A percentile compares a stretch with the other conserved stretches of the same genome.
These are phyloP conservation scores for Nyctereutes procyonoides DNA, from an alignment of 2,113 vertebrate genomes.

Conservation along the genomic window DNA sequence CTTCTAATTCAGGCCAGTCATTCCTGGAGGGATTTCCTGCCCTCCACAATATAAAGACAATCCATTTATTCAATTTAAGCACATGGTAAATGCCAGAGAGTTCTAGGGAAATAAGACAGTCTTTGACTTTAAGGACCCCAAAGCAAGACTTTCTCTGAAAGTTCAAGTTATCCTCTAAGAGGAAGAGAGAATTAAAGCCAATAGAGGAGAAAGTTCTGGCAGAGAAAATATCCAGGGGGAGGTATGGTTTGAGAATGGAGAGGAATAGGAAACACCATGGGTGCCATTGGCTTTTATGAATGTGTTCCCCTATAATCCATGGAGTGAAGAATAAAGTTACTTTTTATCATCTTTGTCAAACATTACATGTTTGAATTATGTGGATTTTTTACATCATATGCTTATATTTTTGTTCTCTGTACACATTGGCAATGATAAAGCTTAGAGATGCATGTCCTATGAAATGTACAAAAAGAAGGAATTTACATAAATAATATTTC, in stretches of 20 bases:
- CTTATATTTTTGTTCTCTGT: slow-evolving; percentile 85
- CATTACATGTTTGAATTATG: background rate
- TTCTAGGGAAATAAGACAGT: background rate
- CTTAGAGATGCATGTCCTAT: slow-evolving; percentile 83
- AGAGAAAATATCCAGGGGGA: background rate
- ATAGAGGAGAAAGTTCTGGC: background rate
- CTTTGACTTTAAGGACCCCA: background rate
- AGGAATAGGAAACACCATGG: too few relatives aligned
- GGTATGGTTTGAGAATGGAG: background rate
- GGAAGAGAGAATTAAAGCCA: background rate
- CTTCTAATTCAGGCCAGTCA: background rate
- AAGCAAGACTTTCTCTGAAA: background rate
- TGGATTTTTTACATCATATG: slow-evolving; percentile 80
- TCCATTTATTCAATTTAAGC: background rate
- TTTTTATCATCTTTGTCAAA: background rate
- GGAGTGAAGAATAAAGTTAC: background rate
- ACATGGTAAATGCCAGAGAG: background rate
- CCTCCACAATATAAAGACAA: background rate
- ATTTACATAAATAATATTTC: slow-evolving; percentile 87
- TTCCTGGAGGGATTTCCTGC: background rate
- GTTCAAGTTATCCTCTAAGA: background rate
- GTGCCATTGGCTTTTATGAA: background rate
- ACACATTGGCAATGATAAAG: slow-evolving; percentile 88
- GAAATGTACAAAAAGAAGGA: slow-evolving; percentile 82
- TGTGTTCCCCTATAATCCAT: background rate